Evolutionary conservation across 2,888 invertebrate genomes (phyloP), one percentile per base, ranked within the genome.

Genomic region (Himalopsyche anomala): DNA sequence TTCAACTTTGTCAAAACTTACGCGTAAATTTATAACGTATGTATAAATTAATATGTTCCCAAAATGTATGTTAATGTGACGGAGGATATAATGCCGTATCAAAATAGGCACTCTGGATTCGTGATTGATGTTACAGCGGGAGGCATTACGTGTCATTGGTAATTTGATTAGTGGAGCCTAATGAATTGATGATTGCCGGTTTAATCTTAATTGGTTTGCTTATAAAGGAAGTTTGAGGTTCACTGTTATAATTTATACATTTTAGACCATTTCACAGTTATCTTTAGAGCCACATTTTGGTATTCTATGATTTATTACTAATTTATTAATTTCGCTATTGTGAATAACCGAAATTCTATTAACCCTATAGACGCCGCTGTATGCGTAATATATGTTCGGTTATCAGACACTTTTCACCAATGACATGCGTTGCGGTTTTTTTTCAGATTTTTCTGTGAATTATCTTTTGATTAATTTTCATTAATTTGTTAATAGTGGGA

Each of bases 61-160:
- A 11, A 62, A 62, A 62, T 62, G 11, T 19, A 62, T 62, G 62
- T 62, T 62, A 62, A 62, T 62, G 62, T 28, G 62, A 19, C 62
- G 62, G 8, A 11, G 62, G 62, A 28, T 62, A 19, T 62, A 62
- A 19, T 62, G 62, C 62, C 28, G 28, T 62, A 62, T 28, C 28
- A 62, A 62, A 62, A 62, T 62, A 62, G 62, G 62, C 62, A 62
- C 62, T 62, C 62, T 28, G 62, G 62, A 28, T 28, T 62, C 62
- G 19, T 62, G 19, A 62, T 62, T 62, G 62, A 62, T 62, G 62
- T 19, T 8, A 62, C 19, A 15, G n/a, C 8, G 62, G 5, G 62
- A 19, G 28, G 62, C 62, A 62, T 62, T 62, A 62, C 62, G 62
- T 62, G 62, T 62, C 62, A 62, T 62, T 8, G 19, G 62, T 62